Evolutionary conservation across 2,888 invertebrate genomes (phyloP).

Genomic region (Aelia acuminata): DNA sequence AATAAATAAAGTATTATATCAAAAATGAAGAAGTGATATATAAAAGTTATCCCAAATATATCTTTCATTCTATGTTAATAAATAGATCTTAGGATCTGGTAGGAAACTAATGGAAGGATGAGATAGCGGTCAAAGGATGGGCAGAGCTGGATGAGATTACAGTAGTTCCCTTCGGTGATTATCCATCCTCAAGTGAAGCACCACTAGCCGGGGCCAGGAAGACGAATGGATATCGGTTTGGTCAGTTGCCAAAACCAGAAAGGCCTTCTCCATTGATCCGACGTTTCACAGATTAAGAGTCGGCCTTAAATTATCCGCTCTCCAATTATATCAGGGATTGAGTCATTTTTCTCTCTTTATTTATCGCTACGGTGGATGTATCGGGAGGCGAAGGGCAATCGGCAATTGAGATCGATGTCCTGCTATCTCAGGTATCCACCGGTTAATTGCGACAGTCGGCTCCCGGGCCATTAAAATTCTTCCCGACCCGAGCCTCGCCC

Average conservation of each 20-base stretch:
- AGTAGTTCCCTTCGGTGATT: neutral
- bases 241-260: constrained; percentile 21
- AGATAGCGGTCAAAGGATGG: too few species aligned
- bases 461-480: constrained; percentile 11
- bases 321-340: constrained; percentile 21
- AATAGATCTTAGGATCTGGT: too few species aligned
- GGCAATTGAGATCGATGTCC: constrained; percentile 8
- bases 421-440: neutral
- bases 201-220: neutral
- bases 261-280: neutral
- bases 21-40: too few species aligned
- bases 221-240: neutral
- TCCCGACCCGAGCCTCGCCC: neutral
- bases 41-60: too few species aligned
- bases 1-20: too few species aligned
- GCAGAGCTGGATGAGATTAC: neutral
- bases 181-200: neutral
- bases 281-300: neutral
- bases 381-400: neutral
- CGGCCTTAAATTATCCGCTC: neutral
- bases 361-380: neutral
- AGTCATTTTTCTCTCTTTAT: constrained; percentile 11
- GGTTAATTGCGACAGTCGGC: neutral
- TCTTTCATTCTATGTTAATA: too few species aligned
- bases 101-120: neutral